Conservation (phyloP, 1,140 invertebrate genomes). For the Panagrolaimus sp. region DNA sequence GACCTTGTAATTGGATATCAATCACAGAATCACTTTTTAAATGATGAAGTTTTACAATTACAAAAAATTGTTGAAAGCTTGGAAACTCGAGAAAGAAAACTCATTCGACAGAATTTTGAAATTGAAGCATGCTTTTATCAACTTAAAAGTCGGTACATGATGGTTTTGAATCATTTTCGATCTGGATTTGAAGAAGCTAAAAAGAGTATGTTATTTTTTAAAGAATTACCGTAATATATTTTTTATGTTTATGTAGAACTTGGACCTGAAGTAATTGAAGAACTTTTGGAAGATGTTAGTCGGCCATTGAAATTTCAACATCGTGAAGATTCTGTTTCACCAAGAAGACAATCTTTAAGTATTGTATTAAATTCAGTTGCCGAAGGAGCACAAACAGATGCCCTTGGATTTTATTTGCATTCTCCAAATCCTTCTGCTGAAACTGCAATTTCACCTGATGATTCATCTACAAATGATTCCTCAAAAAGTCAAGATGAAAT, state of each 20-base stretch:
- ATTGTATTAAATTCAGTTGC: neutral
- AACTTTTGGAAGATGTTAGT: slow-evolving; percentile 34
- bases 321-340: neutral
- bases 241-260: slow-evolving; percentile 22
- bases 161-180: slow-evolving; percentile 30
- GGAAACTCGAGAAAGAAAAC: slow-evolving; percentile 35
- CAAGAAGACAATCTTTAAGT: neutral
- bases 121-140: slow-evolving; percentile 47
- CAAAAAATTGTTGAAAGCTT: slow-evolving; percentile 39
- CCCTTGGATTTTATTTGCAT: neutral
- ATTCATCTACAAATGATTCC: neutral
- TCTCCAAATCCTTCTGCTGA: neutral
- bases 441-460: neutral
- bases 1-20: slow-evolving; percentile 39
- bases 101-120: slow-evolving; percentile 47
- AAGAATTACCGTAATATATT: slow-evolving; percentile 15
- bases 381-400: slow-evolving; percentile 5
- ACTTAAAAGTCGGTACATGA: slow-evolving; percentile 44
- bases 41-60: slow-evolving; percentile 43
- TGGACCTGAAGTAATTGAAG: slow-evolving; percentile 31
- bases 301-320: slow-evolving; percentile 32
- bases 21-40: slow-evolving; percentile 41
- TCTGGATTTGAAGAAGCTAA: slow-evolving; percentile 24
- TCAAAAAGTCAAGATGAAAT: neutral
- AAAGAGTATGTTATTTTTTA: slow-evolving; percentile 31